Conservation (phyloP, 2,113 vertebrate genomes). For the Laticauda colubrina region DNA sequence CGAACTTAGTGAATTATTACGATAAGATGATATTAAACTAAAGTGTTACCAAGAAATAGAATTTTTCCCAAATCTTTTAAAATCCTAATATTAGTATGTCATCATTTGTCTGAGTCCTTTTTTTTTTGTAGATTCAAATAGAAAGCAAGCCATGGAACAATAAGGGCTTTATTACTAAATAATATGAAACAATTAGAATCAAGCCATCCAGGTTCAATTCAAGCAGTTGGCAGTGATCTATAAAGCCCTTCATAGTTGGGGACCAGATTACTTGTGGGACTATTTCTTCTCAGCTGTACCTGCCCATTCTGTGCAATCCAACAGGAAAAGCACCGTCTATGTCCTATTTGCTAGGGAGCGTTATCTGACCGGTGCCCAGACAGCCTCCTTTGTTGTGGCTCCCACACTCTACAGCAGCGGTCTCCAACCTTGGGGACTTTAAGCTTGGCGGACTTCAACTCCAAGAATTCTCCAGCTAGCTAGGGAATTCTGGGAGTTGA, state of each 20-base stretch:
- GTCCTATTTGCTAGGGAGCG: too few species aligned
- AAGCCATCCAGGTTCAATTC: neutral
- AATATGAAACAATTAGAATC: neutral
- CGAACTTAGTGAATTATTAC: neutral
- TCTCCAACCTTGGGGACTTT: too few species aligned
- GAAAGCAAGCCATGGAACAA: neutral
- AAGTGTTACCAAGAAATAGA: neutral
- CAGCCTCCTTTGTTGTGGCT: neutral
- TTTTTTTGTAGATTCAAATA: neutral
- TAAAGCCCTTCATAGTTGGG: neutral
- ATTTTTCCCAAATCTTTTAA: neutral
- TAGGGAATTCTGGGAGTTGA: too few species aligned
- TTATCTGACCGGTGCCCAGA: neutral
- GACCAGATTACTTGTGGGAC: too few species aligned
- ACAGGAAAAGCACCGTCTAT: too few species aligned
- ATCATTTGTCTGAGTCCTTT: neutral
- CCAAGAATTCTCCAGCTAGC: too few species aligned
- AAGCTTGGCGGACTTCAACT: too few species aligned
- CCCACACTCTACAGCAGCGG: neutral
- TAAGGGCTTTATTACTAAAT: neutral
- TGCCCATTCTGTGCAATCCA: too few species aligned
- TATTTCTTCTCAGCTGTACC: too few species aligned
- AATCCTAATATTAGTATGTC: neutral
- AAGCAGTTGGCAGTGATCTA: neutral
- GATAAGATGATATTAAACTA: neutral